phyloP scores from a whole-genome alignment of 2,797 vertebrate genomes.

The Geotria australis region DNA sequence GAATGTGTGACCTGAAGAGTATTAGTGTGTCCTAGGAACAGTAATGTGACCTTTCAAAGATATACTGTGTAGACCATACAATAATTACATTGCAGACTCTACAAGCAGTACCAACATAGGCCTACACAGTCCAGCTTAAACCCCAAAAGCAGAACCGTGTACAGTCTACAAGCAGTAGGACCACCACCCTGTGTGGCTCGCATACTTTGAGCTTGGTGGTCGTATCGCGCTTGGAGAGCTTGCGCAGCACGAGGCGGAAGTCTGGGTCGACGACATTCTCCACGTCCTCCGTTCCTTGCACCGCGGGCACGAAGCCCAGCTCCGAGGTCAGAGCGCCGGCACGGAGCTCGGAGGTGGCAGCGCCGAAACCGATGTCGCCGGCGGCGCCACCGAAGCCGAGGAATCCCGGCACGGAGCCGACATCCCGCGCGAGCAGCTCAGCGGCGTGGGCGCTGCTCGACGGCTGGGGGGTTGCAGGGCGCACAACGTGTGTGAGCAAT shows the following conservation, averaged over 20 bases:
- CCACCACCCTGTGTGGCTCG: too few species aligned
- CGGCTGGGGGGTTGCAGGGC: conserved; percentile 19
- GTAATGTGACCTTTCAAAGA: too few species aligned
- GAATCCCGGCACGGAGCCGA: conserved; percentile 61
- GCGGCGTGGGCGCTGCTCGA: conserved; percentile 79
- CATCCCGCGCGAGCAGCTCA: conserved; percentile 55
- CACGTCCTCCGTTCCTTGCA: conserved; percentile 76
- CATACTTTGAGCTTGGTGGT: conserved; percentile 65
- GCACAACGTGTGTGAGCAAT: too few species aligned
- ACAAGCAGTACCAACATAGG: too few species aligned
- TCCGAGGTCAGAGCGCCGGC: conserved; percentile 14
- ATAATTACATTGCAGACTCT: too few species aligned
- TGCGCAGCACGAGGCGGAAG: conserved; percentile 72
- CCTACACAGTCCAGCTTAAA: too few species aligned
- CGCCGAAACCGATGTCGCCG: neutral
- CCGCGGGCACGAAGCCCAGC: conserved; percentile 58
- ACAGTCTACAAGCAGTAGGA: too few species aligned
- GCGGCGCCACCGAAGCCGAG: conserved; percentile 45
- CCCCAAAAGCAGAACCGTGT: too few species aligned
- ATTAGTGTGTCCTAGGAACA: too few species aligned
- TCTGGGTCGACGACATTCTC: conserved; percentile 77
- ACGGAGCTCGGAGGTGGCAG: conserved; percentile 4
- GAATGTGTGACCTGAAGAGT: too few species aligned
- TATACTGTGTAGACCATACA: too few species aligned
- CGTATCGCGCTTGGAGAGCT: conserved; percentile 67